Evolutionary conservation across 1,140 invertebrate species (phyloP).

Genomic region (Nilaparvata lugens): DNA sequence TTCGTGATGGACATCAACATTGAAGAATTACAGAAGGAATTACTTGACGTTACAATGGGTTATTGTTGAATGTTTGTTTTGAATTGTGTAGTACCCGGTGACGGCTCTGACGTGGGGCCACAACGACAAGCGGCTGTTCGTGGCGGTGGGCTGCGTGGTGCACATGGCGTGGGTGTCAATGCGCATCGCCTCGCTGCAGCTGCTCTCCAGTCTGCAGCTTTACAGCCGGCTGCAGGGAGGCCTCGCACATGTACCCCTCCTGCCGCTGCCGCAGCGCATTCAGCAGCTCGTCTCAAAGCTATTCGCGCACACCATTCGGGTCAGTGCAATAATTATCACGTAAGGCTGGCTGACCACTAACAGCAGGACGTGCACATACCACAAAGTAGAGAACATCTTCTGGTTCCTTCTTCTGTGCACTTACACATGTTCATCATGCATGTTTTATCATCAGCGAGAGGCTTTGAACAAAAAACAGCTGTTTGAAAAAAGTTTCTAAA

Average conservation of each 20-base stretch:
- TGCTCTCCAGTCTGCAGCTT: conserved; percentile 69
- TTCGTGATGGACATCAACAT: too few species aligned
- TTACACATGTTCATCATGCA: too few species aligned
- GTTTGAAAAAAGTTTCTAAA: too few species aligned
- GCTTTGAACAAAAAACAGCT: too few species aligned
- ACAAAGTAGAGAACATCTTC: too few species aligned
- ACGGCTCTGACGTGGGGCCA: conserved; percentile 96
- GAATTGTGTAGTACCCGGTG: conserved; percentile 63
- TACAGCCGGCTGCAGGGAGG: conserved; percentile 48
- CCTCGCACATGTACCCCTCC: conserved; percentile 45
- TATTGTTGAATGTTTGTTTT: too few species aligned
- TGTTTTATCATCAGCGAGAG: too few species aligned
- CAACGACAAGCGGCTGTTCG: conserved; percentile 87
- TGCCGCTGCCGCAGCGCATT: conserved; percentile 79
- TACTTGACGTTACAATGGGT: too few species aligned
- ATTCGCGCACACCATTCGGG: conserved; percentile 92
- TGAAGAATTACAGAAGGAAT: too few species aligned
- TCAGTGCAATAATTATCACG: conserved; percentile 39
- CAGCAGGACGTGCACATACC: too few species aligned
- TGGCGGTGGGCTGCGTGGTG: conserved; percentile 79
- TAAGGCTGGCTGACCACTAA: too few species aligned
- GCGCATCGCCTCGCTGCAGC: conserved; percentile 78
- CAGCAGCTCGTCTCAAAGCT: conserved; percentile 75
- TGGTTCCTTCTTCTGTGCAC: neutral
- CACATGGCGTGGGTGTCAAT: conserved; percentile 90